These are phyloP conservation scores for Parnassius smintheus DNA, from an alignment of 2,888 invertebrate genomes.

Conservation along the genomic window DNA sequence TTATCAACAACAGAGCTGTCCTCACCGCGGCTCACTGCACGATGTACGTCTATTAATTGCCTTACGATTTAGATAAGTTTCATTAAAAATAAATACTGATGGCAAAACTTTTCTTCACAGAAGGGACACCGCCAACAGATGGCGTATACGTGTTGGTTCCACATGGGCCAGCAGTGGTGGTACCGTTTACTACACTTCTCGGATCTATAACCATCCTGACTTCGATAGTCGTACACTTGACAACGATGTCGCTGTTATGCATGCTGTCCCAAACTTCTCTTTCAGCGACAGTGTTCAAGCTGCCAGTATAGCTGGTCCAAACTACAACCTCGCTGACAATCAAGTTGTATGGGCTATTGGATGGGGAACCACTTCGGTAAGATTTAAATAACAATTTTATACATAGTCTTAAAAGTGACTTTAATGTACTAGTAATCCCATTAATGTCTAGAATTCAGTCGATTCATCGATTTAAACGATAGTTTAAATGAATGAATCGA, in stretches of 20 bases:
- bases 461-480: too few species aligned
- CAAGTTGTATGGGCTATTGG: constrained; percentile 52
- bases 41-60: constrained; percentile 31
- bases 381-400: constrained; percentile 16
- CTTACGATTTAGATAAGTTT: not conserved
- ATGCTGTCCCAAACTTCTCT: constrained; percentile 32
- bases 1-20: constrained; percentile 37
- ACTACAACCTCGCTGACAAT: constrained; percentile 48
- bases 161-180: constrained; percentile 37
- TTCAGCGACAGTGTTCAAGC: constrained; percentile 36
- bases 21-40: constrained; percentile 42
- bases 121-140: constrained; percentile 32
- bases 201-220: constrained; percentile 37
- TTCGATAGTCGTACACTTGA: constrained; percentile 35
- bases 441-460: too few species aligned
- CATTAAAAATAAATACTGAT: not conserved
- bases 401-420: not conserved
- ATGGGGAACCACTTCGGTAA: constrained; percentile 52
- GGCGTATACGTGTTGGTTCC: constrained; percentile 41
- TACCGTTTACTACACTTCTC: constrained; percentile 24
- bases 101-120: constrained; percentile 13
- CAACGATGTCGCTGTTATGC: constrained; percentile 48
- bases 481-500: too few species aligned
- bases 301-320: constrained; percentile 45
- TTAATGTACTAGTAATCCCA: too few species aligned